Evolutionary conservation across 2,113 vertebrate species (phyloP), one percentile per base, ranked within the genome.

Genomic region (Tachysurus fulvidraco): DNA sequence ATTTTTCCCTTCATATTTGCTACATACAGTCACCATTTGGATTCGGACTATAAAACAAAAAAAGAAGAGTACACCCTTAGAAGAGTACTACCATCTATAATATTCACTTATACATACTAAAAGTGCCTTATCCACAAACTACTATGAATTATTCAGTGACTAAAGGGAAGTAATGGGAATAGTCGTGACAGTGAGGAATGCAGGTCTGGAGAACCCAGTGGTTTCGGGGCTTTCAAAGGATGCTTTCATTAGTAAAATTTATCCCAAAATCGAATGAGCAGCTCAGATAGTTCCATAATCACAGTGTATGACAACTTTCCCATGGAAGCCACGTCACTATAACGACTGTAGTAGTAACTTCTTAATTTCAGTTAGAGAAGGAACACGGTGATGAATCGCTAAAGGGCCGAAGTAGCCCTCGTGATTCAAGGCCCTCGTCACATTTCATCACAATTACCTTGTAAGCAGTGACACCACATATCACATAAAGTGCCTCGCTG

Each of bases 401-500:
- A 25, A 50, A n/a, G 60, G 46, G 44, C 52, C 13, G 50, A 80
- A 80, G 36, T 17, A 86, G 46, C 46, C 76, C 52, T 17, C 65
- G 36, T 28, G 30, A 74, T 60, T n/a, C 55, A 30, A 73, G 65
- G 11, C 62, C 62, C 4, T 73, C 17, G 7, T 74, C 67, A 52
- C 64, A 62, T 82, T 59, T 74, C 54, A 82, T 82, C 55, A 74
- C 79, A 74, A 44, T 74, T 86, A 46, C 78, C 54, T 81, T 50
- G 83, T 65, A 83, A 69, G 64, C 28, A 62, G 46, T 69, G 83
- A 85, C 69, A 77, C 80, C 82, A 84, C 54, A 81, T 60, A n/a
- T 4, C 71, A 17, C 82, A 83, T 88, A 69, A 83, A 78, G 78
- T 57, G 57, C 30, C 36, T 41, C 21, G 9, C n/a, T 85, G 78